Conservation (phyloP, 1,140 invertebrate genomes). For the Platorchestia sp. region DNA sequence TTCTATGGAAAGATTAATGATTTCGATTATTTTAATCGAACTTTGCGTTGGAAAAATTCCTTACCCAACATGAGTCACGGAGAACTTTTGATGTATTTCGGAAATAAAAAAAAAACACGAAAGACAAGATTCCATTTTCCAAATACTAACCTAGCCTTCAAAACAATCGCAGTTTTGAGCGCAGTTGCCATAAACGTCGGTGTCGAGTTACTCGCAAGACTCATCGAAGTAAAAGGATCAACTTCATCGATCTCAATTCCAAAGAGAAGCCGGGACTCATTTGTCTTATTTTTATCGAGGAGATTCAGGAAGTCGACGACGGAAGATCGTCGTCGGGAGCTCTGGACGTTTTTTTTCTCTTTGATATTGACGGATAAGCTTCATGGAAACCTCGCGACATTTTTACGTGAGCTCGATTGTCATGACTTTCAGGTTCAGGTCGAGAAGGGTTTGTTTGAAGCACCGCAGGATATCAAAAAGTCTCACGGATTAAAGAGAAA, state of each 20-base stretch:
- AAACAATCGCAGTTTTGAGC: background rate
- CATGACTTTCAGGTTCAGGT: background rate
- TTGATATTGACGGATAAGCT: background rate
- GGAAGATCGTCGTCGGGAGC: background rate
- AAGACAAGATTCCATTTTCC: background rate
- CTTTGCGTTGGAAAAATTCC: background rate
- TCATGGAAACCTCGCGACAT: background rate
- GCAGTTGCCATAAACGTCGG: background rate
- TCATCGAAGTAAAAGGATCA: background rate
- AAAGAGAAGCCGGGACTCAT: background rate
- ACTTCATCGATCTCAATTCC: background rate
- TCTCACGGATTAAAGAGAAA: background rate
- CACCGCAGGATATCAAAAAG: background rate
- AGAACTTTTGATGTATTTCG: background rate
- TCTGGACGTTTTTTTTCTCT: background rate
- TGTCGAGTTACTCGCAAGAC: background rate
- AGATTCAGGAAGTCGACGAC: background rate
- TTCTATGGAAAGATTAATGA: background rate
- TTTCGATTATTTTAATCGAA: background rate
- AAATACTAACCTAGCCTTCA: background rate
- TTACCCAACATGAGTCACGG: background rate
- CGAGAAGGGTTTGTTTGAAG: background rate
- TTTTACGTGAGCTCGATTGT: background rate
- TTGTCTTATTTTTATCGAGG: slow-evolving; percentile 9
- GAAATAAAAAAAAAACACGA: background rate